Percentiles rank a stretch among this genome's conserved stretches.
Evolutionary conservation across 2,888 invertebrate species (phyloP).

Genomic region (Plagodis dolabraria): DNA sequence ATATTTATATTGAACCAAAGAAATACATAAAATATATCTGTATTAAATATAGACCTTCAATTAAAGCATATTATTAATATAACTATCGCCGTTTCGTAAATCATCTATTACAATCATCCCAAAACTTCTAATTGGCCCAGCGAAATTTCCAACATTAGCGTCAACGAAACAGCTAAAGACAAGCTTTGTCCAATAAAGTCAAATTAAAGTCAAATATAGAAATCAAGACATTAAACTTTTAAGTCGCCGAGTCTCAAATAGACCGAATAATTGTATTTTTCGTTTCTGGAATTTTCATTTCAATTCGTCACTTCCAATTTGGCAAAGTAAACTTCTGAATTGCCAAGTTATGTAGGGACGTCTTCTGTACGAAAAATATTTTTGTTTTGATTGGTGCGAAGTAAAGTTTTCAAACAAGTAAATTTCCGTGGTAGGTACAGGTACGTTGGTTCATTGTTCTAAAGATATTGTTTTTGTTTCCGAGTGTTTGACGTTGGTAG

Average conservation of each 20-base stretch:
- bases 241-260: constrained; percentile 15
- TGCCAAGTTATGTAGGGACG: constrained; percentile 27
- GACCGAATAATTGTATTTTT: constrained; percentile 27
- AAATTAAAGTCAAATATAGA: constrained; percentile 7
- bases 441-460: neutral
- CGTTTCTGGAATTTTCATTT: constrained; percentile 19
- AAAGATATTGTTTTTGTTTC: no score
- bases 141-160: constrained; percentile 8
- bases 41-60: no score
- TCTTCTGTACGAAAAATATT: constrained; percentile 25
- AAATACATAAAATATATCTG: no score
- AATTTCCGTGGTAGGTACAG: constrained; percentile 18
- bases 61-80: no score
- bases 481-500: no score
- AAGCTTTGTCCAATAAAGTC: constrained; percentile 18
- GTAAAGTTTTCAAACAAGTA: constrained; percentile 11
- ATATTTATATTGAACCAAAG: no score
- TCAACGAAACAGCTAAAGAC: neutral
- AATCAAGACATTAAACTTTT: constrained; percentile 19
- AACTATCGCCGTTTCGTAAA: neutral
- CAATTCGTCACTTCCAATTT: constrained; percentile 29
- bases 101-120: constrained; percentile 4
- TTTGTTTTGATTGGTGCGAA: constrained; percentile 20
- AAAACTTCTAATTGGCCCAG: constrained; percentile 12
- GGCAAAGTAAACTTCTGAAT: constrained; percentile 26